Conservation (phyloP, 1,140 invertebrate species). For the Daktulosphaira vitifoliae region DNA sequence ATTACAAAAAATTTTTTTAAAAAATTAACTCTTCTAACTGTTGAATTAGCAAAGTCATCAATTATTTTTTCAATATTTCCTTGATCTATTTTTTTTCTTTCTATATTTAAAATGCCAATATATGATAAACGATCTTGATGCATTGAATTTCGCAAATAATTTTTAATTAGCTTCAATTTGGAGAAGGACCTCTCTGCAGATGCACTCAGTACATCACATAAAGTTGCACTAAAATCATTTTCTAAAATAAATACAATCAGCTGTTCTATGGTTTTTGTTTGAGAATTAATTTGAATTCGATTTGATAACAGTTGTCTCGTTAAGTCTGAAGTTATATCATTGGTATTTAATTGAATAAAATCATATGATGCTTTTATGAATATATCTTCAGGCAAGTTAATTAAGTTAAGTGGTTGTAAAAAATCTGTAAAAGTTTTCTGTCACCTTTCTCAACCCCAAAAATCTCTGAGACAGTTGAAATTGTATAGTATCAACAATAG, state of each 20-base stretch:
- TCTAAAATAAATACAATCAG: too few relatives aligned
- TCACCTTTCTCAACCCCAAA: too few relatives aligned
- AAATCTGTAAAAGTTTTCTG: neutral
- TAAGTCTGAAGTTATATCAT: neutral
- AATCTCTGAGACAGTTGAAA: too few relatives aligned
- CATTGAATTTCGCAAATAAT: slow-evolving; percentile 17
- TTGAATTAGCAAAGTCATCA: slow-evolving; percentile 16
- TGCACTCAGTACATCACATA: too few relatives aligned
- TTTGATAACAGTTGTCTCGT: neutral
- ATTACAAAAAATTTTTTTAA: too few relatives aligned
- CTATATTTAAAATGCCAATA: slow-evolving; percentile 17
- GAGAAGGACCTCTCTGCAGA: slow-evolving; percentile 25
- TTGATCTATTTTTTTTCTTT: neutral
- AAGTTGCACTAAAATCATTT: too few relatives aligned
- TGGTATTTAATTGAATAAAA: neutral
- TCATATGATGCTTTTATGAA: neutral
- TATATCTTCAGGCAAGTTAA: neutral
- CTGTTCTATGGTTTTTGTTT: too few relatives aligned
- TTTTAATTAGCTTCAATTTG: slow-evolving; percentile 27
- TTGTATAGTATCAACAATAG: too few relatives aligned
- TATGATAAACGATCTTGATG: neutral
- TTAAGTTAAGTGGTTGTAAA: neutral
- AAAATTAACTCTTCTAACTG: slow-evolving; percentile 1
- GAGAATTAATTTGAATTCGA: neutral
- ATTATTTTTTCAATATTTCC: neutral